Percentiles rank a stretch among this genome's conserved stretches.
These are phyloP conservation scores for Caenorhabditis sinica DNA, from an alignment of 2,888 invertebrate species.

Conservation along the genomic window DNA sequence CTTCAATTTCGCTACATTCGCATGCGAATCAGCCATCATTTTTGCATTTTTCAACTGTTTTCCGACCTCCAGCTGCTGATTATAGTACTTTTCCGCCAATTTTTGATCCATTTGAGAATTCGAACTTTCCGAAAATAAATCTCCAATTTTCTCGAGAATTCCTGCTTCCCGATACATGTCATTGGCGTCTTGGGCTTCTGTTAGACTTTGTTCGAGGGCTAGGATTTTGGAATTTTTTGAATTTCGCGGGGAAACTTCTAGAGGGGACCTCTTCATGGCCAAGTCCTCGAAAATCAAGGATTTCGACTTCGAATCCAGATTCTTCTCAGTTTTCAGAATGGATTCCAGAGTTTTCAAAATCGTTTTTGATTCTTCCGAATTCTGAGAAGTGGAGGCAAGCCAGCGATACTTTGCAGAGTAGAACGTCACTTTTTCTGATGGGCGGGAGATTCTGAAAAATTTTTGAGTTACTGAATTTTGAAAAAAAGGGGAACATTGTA, in stretches of 20 bases:
- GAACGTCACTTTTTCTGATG: conserved; percentile 32
- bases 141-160: conserved; percentile 51
- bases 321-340: background rate
- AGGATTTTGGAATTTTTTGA: conserved; percentile 19
- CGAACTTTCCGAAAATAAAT: conserved; percentile 5
- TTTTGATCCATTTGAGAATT: background rate
- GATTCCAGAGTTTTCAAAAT: conserved; percentile 26
- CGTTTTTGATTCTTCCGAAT: conserved; percentile 12
- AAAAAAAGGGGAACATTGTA: background rate
- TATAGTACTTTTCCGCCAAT: conserved; percentile 56
- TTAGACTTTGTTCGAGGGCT: conserved; percentile 50
- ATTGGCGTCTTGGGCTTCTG: conserved; percentile 60
- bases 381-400: background rate
- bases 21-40: conserved; percentile 64
- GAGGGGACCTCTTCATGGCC: background rate
- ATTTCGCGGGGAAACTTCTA: background rate
- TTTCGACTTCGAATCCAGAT: conserved; percentile 45
- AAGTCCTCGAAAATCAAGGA: conserved; percentile 56
- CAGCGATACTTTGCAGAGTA: conserved; percentile 53
- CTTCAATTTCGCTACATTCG: conserved; percentile 54
- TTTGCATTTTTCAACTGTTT: conserved; percentile 58
- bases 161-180: conserved; percentile 49
- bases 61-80: conserved; percentile 62
- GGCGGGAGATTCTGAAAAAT: conserved; percentile 30
- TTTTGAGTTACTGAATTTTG: background rate